Percentiles rank a stretch among this genome's conserved stretches.
Conservation (phyloP, 2,113 vertebrate species). For the Phaethornis superciliosus region DNA sequence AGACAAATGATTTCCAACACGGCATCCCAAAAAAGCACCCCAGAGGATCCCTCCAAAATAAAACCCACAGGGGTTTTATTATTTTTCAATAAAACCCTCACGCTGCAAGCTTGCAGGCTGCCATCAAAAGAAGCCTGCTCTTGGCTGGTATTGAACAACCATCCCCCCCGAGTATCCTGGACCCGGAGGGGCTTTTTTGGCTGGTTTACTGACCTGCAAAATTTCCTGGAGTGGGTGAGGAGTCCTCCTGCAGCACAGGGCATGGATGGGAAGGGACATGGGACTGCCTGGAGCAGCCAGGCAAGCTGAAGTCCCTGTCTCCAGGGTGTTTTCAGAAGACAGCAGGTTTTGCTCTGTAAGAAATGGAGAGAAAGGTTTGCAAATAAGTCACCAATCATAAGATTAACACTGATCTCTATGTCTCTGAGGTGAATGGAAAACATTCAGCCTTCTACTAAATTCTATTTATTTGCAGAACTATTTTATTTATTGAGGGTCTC, state of each 20-base stretch:
- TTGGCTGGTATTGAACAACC: not conserved
- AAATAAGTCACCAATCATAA: not conserved
- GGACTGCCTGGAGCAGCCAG: not conserved
- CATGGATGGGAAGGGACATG: not conserved
- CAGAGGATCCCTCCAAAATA: not conserved
- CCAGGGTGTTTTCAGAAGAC: not conserved
- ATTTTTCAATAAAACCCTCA: not conserved
- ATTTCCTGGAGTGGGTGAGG: not conserved
- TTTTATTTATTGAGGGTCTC: constrained; percentile 6
- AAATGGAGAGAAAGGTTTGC: not conserved
- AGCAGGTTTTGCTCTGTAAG: not conserved
- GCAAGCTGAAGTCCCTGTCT: not conserved
- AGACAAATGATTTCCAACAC: not conserved
- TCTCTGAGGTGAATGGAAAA: not conserved
- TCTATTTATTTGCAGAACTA: not conserved
- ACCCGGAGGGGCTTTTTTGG: not conserved
- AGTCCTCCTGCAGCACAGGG: not conserved
- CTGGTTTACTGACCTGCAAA: not conserved
- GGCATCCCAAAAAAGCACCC: not conserved
- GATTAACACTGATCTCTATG: not conserved
- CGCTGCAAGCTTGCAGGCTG: not conserved
- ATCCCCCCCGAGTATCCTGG: not conserved
- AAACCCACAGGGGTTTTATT: not conserved
- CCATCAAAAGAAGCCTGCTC: not conserved
- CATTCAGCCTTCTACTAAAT: not conserved